Conservation (phyloP, 2,797 vertebrate species). For the Acropternis orthonyx region DNA sequence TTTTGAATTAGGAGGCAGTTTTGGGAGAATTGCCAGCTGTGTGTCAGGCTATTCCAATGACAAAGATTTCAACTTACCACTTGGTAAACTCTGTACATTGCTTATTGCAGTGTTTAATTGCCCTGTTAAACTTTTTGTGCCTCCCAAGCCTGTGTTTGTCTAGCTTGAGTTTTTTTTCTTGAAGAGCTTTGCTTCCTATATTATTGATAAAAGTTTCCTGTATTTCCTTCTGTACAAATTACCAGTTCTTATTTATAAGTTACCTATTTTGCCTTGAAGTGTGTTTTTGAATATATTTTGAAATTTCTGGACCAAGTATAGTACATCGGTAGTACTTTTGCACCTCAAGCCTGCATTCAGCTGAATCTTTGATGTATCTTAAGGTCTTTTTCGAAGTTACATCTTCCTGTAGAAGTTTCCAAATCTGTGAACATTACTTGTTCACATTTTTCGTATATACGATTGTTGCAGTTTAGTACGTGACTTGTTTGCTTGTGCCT, state of each 20-base stretch:
- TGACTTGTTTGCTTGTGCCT: background rate
- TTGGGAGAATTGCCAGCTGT: background rate
- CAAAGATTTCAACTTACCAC: background rate
- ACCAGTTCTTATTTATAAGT: background rate
- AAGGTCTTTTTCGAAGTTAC: background rate
- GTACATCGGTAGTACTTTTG: background rate
- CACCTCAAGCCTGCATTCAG: background rate
- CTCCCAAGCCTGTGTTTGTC: background rate
- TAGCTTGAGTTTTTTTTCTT: background rate
- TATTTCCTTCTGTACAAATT: background rate
- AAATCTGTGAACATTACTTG: background rate
- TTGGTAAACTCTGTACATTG: fast-evolving
- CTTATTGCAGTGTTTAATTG: background rate
- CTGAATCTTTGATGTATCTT: background rate
- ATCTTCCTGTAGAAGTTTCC: background rate
- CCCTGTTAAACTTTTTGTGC: background rate
- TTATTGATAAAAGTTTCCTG: background rate
- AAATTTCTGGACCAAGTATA: background rate
- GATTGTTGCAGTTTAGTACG: background rate
- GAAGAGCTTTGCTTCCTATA: background rate
- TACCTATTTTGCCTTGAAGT: background rate
- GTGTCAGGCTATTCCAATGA: background rate
- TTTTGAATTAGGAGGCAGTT: background rate
- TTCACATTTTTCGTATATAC: background rate
- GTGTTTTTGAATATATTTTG: background rate